A percentile compares a stretch with the other conserved stretches of the same genome.
These are phyloP conservation scores for Patella caerulea DNA, from an alignment of 2,888 invertebrate species.

Conservation along the genomic window DNA sequence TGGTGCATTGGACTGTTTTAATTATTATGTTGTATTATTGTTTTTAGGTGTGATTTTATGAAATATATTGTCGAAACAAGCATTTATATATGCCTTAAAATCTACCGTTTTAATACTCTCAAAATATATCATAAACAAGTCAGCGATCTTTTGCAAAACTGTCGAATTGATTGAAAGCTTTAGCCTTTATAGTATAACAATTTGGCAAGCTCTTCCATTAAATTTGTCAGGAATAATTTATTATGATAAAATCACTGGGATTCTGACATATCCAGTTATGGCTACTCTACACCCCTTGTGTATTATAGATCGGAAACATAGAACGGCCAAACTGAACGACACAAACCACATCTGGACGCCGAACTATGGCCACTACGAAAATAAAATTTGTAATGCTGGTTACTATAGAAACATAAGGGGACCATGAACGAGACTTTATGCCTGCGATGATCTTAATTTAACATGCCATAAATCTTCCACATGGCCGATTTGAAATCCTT, in stretches of 20 bases:
- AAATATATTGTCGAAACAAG: too few relatives aligned
- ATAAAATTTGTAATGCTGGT: constrained; percentile 36
- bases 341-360: constrained; percentile 25
- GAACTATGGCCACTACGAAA: constrained; percentile 29
- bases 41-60: too few relatives aligned
- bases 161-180: constrained; percentile 12
- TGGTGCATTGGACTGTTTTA: constrained; percentile 3
- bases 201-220: constrained; percentile 8
- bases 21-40: neutral
- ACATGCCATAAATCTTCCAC: constrained; percentile 37
- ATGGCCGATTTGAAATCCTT: constrained; percentile 20
- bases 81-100: too few relatives aligned
- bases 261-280: neutral
- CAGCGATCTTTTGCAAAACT: neutral
- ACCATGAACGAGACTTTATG: constrained; percentile 37
- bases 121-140: too few relatives aligned
- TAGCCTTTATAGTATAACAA: neutral
- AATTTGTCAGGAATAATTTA: constrained; percentile 10
- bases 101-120: too few relatives aligned
- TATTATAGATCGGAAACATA: too few relatives aligned
- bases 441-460: constrained; percentile 38
- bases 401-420: constrained; percentile 37
- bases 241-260: constrained; percentile 4
- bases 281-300: neutral
- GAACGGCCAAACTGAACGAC: too few relatives aligned